Evolutionary conservation across 2,888 invertebrate species (phyloP), one percentile per base, ranked within the genome.

Genomic region (Allacma fusca): DNA sequence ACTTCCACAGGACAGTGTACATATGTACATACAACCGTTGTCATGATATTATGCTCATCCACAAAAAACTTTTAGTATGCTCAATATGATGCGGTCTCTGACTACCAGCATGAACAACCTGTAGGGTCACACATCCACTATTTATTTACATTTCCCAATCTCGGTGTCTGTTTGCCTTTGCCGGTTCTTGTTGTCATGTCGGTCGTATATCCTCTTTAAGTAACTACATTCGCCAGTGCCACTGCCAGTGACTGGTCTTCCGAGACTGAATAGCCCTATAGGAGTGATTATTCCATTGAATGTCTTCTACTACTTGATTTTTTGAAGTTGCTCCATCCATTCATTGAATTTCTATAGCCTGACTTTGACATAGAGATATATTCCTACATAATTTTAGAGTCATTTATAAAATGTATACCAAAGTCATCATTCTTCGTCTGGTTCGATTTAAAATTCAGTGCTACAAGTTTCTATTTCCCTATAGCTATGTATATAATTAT

Each of bases 131-230:
- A 50, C 50, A 50, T 50, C 19, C n/a, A 50, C n/a, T 24, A 28
- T 28, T 29, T 65, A 65, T 65, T 65, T 65, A 65, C 65, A 19
- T 65, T 65, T 65, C 13, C 29, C 34, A 68, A 68, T 68, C 68
- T 68, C 68, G 21, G 68, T 68, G 9, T 70, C 44, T 50, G 44
- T 70, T 43, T 70, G 43, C 69, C 43, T 23, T 50, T 50, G 50
- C 50, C 50, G 50, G 50, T 50, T 5, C 50, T 50, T 50, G 50
- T 50, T 50, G 50, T 50, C 50, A 50, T 50, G 19, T 50, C 5
- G 19, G 19, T 40, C 40, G 13, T 40, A 5, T 50, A 50, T 50
- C 19, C 50, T 50, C 50, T 12, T 2, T 50, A 50, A 19, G 1
- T n/a, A 50, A 50, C 50, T 19, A 4, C n/a, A 50, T 50, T 50